Evolutionary conservation across 2,797 vertebrate genomes (phyloP).

Genomic region (Phataginus tricuspis): DNA sequence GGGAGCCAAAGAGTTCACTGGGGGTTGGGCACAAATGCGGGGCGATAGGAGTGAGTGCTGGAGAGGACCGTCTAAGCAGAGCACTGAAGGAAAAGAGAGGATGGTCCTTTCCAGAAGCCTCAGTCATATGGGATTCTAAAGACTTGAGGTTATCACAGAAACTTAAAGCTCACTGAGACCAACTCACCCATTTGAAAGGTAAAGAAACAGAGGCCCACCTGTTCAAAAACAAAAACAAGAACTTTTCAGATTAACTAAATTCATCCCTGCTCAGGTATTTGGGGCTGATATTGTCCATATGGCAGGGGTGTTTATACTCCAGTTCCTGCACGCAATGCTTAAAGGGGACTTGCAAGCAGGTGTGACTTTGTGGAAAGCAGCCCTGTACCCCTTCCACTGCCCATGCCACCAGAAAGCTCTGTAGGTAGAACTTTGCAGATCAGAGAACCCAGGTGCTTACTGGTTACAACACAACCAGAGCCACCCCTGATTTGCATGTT

Average conservation of each 20-base stretch:
- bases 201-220: not conserved
- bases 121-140: not conserved
- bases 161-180: not conserved
- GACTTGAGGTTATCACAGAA: not conserved
- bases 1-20: rapidly evolving
- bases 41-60: not conserved
- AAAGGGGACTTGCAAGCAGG: not conserved
- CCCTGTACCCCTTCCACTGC: not conserved
- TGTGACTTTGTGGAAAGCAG: not conserved
- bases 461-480: not conserved
- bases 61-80: not conserved
- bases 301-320: not conserved
- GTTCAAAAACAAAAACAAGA: not conserved
- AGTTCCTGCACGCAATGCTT: not conserved
- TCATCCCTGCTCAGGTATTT: not conserved
- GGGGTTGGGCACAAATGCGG: rapidly evolving
- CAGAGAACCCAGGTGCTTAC: constrained; percentile 1
- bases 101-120: not conserved
- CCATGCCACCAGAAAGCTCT: not conserved
- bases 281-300: not conserved
- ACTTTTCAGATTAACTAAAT: not conserved
- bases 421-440: not conserved
- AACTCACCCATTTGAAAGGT: not conserved
- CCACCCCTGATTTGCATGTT: constrained; percentile 67
- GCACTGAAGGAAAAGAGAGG: not conserved